Evolutionary conservation across 2,113 vertebrate species (phyloP).

Genomic region (Scatophagus argus): DNA sequence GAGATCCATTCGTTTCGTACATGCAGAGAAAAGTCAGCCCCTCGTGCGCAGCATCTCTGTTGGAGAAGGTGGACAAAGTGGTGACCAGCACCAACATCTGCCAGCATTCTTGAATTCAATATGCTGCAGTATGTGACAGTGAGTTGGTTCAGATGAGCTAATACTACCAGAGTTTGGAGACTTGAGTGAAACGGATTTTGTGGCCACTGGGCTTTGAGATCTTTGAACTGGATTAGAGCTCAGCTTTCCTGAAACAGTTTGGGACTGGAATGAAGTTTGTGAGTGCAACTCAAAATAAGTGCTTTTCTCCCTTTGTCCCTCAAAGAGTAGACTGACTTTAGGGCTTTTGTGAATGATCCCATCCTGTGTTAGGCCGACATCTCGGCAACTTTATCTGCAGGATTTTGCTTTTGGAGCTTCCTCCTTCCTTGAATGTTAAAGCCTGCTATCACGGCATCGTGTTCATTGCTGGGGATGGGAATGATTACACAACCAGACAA

Average conservation of each 20-base stretch:
- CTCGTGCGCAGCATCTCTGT: background rate
- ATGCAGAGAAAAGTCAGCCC: slow-evolving; percentile 13
- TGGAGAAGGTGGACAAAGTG: slow-evolving; percentile 1
- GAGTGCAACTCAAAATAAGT: slow-evolving; percentile 25
- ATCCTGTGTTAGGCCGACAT: slow-evolving; percentile 13
- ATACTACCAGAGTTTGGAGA: background rate
- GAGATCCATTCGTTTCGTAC: background rate
- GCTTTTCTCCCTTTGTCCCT: background rate
- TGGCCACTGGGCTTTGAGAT: slow-evolving; percentile 20
- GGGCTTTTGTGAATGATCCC: slow-evolving; percentile 34
- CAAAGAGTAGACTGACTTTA: background rate
- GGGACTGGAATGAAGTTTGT: slow-evolving; percentile 3
- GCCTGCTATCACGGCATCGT: slow-evolving; percentile 41
- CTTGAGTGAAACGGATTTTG: slow-evolving; percentile 18
- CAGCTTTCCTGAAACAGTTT: background rate
- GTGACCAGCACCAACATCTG: slow-evolving; percentile 8
- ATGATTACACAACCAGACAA: slow-evolving; percentile 9
- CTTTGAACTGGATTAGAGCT: slow-evolving; percentile 23
- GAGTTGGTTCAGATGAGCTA: slow-evolving; percentile 8
- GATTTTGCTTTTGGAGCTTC: slow-evolving; percentile 49
- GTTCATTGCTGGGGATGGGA: slow-evolving; percentile 43
- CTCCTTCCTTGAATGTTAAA: slow-evolving; percentile 59
- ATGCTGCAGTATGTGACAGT: background rate
- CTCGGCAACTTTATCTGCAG: slow-evolving; percentile 22
- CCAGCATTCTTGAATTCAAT: slow-evolving; percentile 11